Evolutionary conservation across 2,113 vertebrate species (phyloP).

Genomic region (Laticauda laticaudata): DNA sequence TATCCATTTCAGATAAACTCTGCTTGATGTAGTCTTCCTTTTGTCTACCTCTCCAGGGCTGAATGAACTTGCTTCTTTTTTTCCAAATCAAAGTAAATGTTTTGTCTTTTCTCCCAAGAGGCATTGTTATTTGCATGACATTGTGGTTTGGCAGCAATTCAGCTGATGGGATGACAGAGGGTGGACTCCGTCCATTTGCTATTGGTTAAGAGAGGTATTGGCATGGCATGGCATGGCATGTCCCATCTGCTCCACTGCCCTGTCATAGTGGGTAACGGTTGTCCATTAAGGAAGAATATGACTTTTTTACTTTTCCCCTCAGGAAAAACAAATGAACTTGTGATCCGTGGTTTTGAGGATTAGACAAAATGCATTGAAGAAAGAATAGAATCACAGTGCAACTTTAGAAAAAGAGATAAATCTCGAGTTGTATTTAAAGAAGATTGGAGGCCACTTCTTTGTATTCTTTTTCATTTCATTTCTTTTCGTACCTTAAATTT

Average conservation of each 20-base stretch:
- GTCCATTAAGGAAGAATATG: not conserved
- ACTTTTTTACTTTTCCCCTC: not conserved
- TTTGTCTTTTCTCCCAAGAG: not conserved
- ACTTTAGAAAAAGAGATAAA: not conserved
- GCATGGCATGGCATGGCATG: not conserved
- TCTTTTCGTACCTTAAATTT: not conserved
- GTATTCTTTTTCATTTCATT: not conserved
- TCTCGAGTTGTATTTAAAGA: not conserved
- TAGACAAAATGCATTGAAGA: not conserved
- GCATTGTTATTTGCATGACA: not conserved
- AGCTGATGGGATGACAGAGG: not conserved
- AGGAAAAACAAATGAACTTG: not conserved
- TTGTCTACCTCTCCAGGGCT: not conserved
- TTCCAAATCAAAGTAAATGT: not conserved
- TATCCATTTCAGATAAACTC: not conserved
- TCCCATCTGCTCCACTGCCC: not conserved
- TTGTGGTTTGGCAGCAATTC: not conserved
- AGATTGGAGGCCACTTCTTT: not conserved
- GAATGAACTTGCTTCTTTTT: not conserved
- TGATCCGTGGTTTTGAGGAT: not conserved
- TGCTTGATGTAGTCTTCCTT: not conserved
- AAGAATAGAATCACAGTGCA: not conserved
- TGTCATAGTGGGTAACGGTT: not conserved
- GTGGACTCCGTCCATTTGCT: not conserved
- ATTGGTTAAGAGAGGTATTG: not conserved